Evolutionary conservation across 2,797 vertebrate species (phyloP), one percentile per base, ranked within the genome.

Genomic region (Eulemur coronatus): DNA sequence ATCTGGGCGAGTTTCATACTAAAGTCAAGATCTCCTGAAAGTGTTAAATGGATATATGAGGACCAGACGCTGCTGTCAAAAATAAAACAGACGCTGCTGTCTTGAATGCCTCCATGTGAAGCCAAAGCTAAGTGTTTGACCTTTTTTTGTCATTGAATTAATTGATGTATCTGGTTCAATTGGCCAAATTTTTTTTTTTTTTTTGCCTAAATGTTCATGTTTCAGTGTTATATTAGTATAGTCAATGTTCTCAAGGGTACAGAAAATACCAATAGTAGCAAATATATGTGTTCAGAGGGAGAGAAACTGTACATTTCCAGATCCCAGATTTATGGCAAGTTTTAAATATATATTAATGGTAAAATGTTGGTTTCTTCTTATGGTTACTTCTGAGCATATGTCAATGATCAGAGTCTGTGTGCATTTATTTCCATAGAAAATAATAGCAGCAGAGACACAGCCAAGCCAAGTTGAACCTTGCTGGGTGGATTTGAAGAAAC

Each of bases 341-440:
- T 89, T 43, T 52, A 95, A 76, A 89, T 80, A 75, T 22, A 79
- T 30, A 59, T 59, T 59, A 59, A 59, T 28, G 63, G 55, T 41
- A 82, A 94, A 70, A 48, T 50, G 30, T 90, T 89, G 33, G 11
- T 61, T 92, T 92, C 61, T 79, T 57, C 50, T 88, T 75, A 89
- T 79, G 50, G 48, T 78, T 86, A 91, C 69, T 80, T 95, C 57
- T 86, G 57, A 89, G 79, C 43, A 78, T 79, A 63, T 97, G 69
- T 86, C 63, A 96, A 89, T 96, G 86, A 95, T 96, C 87, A 91
- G 84, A 92, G 75, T 79, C 76, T 92, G 80, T 87, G 35, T 75
- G 18, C 38, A 80, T 90, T 94, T 84, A 92, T 96, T 96, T 93
- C 57, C 33, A 75, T 11, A 85, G 80, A 78, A 69, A 93, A 75